phyloP scores from a whole-genome alignment of 2,113 vertebrate genomes.

The Tylochromis polylepis region DNA sequence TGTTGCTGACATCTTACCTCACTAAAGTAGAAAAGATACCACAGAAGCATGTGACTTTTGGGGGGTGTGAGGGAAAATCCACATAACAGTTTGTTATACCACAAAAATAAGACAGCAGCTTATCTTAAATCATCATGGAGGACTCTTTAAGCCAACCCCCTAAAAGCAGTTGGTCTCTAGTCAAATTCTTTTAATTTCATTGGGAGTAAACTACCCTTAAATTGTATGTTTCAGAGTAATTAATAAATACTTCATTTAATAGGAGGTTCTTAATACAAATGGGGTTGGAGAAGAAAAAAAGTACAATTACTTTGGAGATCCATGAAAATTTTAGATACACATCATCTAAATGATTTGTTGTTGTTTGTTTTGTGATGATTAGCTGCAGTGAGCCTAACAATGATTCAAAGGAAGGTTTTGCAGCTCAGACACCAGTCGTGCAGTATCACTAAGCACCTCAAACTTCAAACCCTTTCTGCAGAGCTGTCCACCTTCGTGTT shows the following conservation, averaged over 20 bases:
- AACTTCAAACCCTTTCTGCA: background rate
- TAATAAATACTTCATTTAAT: background rate
- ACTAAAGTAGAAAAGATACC: background rate
- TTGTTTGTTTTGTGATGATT: background rate
- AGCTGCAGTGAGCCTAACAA: background rate
- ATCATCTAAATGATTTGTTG: background rate
- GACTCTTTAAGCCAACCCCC: background rate
- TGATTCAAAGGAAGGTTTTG: background rate
- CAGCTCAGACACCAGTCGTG: background rate
- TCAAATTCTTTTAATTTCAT: background rate
- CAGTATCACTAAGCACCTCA: background rate
- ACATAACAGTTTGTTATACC: background rate
- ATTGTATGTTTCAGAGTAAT: background rate
- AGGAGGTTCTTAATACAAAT: background rate
- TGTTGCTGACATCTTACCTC: background rate
- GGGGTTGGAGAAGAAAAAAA: background rate
- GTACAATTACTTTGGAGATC: background rate
- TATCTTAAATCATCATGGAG: background rate
- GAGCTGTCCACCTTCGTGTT: background rate
- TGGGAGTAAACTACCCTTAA: background rate
- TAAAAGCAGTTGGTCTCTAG: background rate
- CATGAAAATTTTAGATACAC: background rate
- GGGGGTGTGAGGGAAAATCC: accelerated
- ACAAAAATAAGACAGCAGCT: background rate
- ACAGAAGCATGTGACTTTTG: background rate